Evolutionary conservation across 2,113 vertebrate genomes (phyloP).

Genomic region (Upupa epops): DNA sequence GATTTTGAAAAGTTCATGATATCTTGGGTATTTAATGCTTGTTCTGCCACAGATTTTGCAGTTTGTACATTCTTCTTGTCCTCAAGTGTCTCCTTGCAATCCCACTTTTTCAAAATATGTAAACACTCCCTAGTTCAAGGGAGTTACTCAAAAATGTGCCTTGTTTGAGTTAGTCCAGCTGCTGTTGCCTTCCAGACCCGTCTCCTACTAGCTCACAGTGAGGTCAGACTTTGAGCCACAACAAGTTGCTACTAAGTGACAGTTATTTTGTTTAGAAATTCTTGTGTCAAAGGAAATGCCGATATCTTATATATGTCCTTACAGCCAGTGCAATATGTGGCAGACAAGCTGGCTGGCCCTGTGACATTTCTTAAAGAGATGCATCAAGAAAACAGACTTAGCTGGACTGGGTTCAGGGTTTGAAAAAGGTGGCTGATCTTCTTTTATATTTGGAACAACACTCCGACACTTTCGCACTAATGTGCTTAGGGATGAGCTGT

Average conservation of each 20-base stretch:
- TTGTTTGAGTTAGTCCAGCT: conserved; percentile 51
- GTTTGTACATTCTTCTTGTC: conserved; percentile 48
- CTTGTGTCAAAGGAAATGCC: neutral
- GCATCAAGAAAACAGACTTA: neutral
- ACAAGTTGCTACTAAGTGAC: neutral
- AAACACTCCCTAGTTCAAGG: conserved; percentile 51
- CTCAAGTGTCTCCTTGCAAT: conserved; percentile 49
- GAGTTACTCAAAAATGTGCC: conserved; percentile 57
- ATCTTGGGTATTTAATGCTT: conserved; percentile 13
- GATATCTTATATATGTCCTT: neutral
- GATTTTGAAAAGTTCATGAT: neutral
- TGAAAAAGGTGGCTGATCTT: neutral
- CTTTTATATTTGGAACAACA: neutral
- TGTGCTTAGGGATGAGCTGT: neutral
- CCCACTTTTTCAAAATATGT: conserved; percentile 42
- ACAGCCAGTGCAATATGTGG: neutral
- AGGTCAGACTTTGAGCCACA: neutral
- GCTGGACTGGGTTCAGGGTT: neutral
- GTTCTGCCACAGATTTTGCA: conserved; percentile 5
- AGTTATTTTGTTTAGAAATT: conserved; percentile 42
- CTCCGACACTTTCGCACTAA: neutral
- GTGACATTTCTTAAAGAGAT: neutral
- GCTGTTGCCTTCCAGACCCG: conserved; percentile 11
- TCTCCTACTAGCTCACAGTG: neutral
- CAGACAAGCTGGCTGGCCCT: neutral